Conservation (phyloP, 2,888 invertebrate species). For the Leptothorax acervorum region DNA sequence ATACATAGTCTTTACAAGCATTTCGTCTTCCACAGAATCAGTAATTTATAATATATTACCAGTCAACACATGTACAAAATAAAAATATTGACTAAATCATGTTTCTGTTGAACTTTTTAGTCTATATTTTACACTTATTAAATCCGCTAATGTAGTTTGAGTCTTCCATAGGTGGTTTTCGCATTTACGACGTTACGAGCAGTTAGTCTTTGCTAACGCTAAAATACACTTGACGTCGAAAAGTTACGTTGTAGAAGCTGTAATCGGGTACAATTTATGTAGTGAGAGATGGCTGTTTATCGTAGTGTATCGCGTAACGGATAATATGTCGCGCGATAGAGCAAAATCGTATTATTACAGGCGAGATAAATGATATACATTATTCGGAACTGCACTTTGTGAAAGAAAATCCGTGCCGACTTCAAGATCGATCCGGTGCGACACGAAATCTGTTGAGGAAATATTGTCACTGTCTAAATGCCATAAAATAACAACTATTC, state of each 20-base stretch:
- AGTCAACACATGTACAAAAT: neutral
- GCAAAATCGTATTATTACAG: conserved; percentile 44
- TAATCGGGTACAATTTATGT: conserved; percentile 43
- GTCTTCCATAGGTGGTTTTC: neutral
- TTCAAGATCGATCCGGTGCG: neutral
- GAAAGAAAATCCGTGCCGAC: conserved; percentile 46
- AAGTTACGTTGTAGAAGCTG: conserved; percentile 29
- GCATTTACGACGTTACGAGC: neutral
- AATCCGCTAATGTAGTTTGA: neutral
- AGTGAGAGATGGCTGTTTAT: conserved; percentile 49
- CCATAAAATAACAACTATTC: neutral
- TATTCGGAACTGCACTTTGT: conserved; percentile 46
- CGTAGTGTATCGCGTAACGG: conserved; percentile 33
- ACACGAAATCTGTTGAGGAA: neutral
- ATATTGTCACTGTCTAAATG: neutral
- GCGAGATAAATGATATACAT: conserved; percentile 44
- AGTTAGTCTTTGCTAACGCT: conserved; percentile 11
- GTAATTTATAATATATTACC: neutral
- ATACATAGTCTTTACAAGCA: neutral
- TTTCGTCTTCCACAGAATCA: neutral
- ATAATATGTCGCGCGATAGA: conserved; percentile 43
- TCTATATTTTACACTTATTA: neutral
- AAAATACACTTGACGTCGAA: conserved; percentile 23
- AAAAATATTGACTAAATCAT: neutral
- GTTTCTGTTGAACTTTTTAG: neutral